phyloP scores from a whole-genome alignment of 2,888 invertebrate genomes.

The Notocelia uddmanniana region DNA sequence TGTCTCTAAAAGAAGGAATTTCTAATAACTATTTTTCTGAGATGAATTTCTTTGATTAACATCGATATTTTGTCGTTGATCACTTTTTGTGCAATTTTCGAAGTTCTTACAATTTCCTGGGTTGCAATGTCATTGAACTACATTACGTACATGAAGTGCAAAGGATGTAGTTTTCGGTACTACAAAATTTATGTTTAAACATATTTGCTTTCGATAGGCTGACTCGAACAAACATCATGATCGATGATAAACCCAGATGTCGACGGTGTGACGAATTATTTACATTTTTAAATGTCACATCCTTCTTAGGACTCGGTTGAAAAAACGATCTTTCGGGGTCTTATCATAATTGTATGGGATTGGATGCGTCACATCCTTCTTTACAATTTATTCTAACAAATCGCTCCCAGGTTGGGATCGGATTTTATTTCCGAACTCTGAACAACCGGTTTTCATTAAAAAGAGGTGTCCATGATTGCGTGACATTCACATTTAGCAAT shows the following conservation, averaged over 20 bases:
- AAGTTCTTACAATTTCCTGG: not conserved
- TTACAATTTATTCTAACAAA: constrained; percentile 30
- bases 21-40: not conserved
- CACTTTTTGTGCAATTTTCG: not conserved
- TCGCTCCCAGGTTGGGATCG: constrained; percentile 10
- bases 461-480: constrained; percentile 21
- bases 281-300: constrained; percentile 45
- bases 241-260: constrained; percentile 44
- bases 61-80: not conserved
- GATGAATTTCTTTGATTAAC: not conserved
- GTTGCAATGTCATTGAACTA: constrained; percentile 20
- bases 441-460: constrained; percentile 19
- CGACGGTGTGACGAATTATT: constrained; percentile 43
- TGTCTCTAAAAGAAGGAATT: not conserved
- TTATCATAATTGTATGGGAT: constrained; percentile 39
- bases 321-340: constrained; percentile 36
- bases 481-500: constrained; percentile 20
- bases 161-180: constrained; percentile 23
- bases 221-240: constrained; percentile 35
- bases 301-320: constrained; percentile 39
- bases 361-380: constrained; percentile 42
- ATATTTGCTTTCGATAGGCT: constrained; percentile 43
- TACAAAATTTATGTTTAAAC: constrained; percentile 27
- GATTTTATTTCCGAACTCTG: constrained; percentile 11
- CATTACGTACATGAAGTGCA: not conserved